Conservation (phyloP, 64 coral and sea anemone genomes). For the Actinia equina region DNA sequence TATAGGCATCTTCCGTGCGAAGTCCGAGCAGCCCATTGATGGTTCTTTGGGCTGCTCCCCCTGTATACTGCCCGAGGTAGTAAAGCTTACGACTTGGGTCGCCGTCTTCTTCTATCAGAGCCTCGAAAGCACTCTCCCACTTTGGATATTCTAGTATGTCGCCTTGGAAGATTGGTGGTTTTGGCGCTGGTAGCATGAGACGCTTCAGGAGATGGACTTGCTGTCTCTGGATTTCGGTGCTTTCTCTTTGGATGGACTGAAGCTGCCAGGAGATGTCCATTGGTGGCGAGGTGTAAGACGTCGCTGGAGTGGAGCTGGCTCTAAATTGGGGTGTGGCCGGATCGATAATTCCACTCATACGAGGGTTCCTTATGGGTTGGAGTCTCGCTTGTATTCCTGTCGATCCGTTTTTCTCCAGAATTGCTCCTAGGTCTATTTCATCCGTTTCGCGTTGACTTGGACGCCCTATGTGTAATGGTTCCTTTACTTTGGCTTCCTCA, state of each 20-base stretch:
- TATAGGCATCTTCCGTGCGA: constrained; percentile 49
- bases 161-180: constrained; percentile 53
- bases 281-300: neutral
- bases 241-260: constrained; percentile 12
- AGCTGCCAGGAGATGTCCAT: neutral
- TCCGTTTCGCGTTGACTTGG: no score
- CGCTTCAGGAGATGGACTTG: constrained; percentile 39
- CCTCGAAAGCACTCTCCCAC: constrained; percentile 60
- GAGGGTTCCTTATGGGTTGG: no score
- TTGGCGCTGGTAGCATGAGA: constrained; percentile 42
- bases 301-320: neutral
- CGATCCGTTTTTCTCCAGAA: no score
- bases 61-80: constrained; percentile 49
- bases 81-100: no score
- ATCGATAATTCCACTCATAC: no score
- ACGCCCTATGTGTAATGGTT: no score
- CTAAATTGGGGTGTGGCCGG: neutral
- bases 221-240: constrained; percentile 51
- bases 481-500: no score
- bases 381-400: no score
- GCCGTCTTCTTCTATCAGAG: constrained; percentile 35
- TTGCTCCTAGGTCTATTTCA: no score
- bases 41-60: constrained; percentile 25
- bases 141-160: constrained; percentile 60
- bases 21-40: constrained; percentile 55